These are phyloP conservation scores for Porites australiensis DNA, from an alignment of 64 coral and sea anemone species.

Conservation along the genomic window DNA sequence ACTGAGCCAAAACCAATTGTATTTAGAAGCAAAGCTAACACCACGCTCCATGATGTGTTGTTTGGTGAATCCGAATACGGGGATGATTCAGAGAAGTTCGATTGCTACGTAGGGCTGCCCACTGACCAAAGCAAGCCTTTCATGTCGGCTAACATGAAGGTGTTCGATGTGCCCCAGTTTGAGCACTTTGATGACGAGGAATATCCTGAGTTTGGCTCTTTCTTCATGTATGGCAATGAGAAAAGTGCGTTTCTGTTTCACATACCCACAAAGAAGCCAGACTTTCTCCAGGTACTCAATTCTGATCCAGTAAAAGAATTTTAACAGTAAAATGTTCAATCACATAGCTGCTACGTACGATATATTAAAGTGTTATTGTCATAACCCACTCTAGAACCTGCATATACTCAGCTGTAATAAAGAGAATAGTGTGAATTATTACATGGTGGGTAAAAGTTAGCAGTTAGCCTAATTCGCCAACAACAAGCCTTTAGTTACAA, in stretches of 20 bases:
- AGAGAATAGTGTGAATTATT: too few species aligned
- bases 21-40: neutral
- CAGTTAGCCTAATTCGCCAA: too few species aligned
- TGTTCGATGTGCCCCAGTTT: conserved; percentile 37
- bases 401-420: too few species aligned
- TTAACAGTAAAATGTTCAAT: too few species aligned
- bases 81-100: neutral
- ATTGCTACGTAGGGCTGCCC: conserved; percentile 32
- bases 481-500: too few species aligned
- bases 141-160: conserved; percentile 26
- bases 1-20: neutral
- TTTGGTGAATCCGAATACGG: neutral
- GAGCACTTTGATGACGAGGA: conserved; percentile 45
- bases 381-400: too few species aligned
- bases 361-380: too few species aligned
- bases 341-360: too few species aligned
- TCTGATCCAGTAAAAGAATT: neutral
- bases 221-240: conserved; percentile 43
- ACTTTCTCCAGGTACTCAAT: conserved; percentile 35
- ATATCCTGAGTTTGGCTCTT: conserved; percentile 41
- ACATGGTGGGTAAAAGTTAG: too few species aligned
- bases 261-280: conserved; percentile 35
- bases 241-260: conserved; percentile 31
- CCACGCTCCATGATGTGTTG: neutral
- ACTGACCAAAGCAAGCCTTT: neutral